Conservation (phyloP, 2,113 vertebrate genomes). For the Pungitius pungitius region DNA sequence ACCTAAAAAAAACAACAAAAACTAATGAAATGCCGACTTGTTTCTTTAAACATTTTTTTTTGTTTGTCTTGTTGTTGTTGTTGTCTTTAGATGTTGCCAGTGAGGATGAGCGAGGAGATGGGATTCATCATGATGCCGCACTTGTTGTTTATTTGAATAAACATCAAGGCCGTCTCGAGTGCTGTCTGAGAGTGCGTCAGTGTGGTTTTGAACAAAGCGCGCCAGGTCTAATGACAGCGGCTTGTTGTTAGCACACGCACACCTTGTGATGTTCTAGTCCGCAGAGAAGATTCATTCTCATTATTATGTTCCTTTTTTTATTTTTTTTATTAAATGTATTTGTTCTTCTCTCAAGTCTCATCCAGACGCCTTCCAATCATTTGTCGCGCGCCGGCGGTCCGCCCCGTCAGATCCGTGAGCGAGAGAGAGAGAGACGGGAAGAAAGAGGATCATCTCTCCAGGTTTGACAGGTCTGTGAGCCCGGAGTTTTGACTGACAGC, state of each 20-base stretch:
- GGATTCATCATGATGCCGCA: slow-evolving; percentile 55
- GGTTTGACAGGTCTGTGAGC: slow-evolving; percentile 49
- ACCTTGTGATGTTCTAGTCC: slow-evolving; percentile 59
- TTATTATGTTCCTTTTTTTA: too few species aligned
- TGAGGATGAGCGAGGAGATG: slow-evolving; percentile 37
- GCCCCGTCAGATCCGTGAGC: slow-evolving; percentile 6
- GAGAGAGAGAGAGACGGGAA: slow-evolving; percentile 44
- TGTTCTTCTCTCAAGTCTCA: slow-evolving; percentile 26
- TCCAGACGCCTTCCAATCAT: slow-evolving; percentile 9
- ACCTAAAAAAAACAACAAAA: too few species aligned
- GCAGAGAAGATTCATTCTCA: slow-evolving; percentile 55
- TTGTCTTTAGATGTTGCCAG: slow-evolving; percentile 4
- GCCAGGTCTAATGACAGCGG: slow-evolving; percentile 65
- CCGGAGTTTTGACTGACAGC: slow-evolving; percentile 57
- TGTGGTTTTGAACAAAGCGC: slow-evolving; percentile 73
- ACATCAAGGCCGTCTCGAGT: slow-evolving; percentile 71
- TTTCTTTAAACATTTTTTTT: slow-evolving; percentile 6
- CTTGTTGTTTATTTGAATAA: slow-evolving; percentile 71
- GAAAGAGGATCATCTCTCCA: slow-evolving; percentile 51
- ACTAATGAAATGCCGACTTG: not conserved
- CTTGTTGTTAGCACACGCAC: slow-evolving; percentile 48
- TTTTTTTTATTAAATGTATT: slow-evolving; percentile 10
- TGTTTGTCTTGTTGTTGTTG: too few species aligned
- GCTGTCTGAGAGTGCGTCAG: slow-evolving; percentile 71
- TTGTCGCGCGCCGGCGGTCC: slow-evolving; percentile 13